A percentile compares a stretch with the other conserved stretches of the same genome.
These are phyloP conservation scores for Caenorhabditis drosophilae DNA, from an alignment of 2,888 invertebrate species.

Conservation along the genomic window DNA sequence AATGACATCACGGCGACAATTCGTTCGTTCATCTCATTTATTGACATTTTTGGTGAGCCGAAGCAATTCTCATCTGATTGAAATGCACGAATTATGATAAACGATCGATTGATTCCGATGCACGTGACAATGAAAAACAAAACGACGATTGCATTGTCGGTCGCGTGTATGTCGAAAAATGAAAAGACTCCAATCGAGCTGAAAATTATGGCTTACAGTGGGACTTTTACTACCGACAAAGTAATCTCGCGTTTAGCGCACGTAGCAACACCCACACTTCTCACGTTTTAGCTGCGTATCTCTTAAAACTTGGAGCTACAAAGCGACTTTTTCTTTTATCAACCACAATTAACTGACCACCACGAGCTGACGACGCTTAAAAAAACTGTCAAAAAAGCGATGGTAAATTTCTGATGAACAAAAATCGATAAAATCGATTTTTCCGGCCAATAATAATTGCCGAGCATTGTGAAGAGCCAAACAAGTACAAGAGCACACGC, in stretches of 20 bases:
- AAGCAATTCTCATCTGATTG: slow-evolving; percentile 18
- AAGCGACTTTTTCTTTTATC: too few species aligned
- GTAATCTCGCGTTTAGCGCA: too few species aligned
- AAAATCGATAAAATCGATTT: slow-evolving; percentile 7
- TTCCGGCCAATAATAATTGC: slow-evolving; percentile 20
- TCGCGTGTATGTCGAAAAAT: slow-evolving; percentile 80
- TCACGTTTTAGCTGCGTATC: too few species aligned
- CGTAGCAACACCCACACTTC: too few species aligned
- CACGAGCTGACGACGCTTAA: slow-evolving; percentile 25
- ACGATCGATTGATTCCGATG: slow-evolving; percentile 95
- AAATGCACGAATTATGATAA: slow-evolving; percentile 82
- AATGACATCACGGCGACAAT: slow-evolving; percentile 1
- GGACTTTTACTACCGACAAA: too few species aligned
- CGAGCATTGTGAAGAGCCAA: slow-evolving; percentile 14
- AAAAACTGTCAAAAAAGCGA: slow-evolving; percentile 12
- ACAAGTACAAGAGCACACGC: slow-evolving; percentile 19
- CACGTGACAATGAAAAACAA: slow-evolving; percentile 93
- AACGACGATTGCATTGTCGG: slow-evolving; percentile 86
- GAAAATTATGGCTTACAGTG: too few species aligned
- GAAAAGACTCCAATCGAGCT: slow-evolving; percentile 81
- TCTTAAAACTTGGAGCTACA: too few species aligned
- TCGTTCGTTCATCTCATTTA: too few species aligned
- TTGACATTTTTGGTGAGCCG: slow-evolving; percentile 2
- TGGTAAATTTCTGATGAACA: slow-evolving; percentile 19
- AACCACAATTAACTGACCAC: slow-evolving; percentile 20